Conservation (phyloP, 2,113 vertebrate genomes). For the Misgurnus anguillicaudatus region DNA sequence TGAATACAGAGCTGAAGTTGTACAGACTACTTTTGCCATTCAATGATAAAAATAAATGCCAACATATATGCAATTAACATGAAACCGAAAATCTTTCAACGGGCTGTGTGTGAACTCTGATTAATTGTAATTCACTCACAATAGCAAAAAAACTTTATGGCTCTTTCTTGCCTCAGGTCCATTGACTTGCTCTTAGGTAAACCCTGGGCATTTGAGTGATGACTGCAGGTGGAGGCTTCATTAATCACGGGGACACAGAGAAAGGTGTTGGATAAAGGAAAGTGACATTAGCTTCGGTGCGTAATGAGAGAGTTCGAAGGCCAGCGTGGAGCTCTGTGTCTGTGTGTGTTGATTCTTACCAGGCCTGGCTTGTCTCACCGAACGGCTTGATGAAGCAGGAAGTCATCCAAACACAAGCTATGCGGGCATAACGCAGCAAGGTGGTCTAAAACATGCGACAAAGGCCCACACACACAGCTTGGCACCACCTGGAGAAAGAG, state of each 20-base stretch:
- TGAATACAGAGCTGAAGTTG: too few relatives aligned
- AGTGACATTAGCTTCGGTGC: slow-evolving; percentile 44
- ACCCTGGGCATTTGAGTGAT: slow-evolving; percentile 37
- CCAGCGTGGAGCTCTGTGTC: slow-evolving; percentile 35
- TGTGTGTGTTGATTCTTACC: slow-evolving; percentile 49
- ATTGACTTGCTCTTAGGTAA: slow-evolving; percentile 20
- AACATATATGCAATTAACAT: background rate
- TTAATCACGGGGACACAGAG: slow-evolving; percentile 52
- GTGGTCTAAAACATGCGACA: slow-evolving; percentile 28
- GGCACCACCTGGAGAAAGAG: slow-evolving; percentile 8
- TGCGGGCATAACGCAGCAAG: slow-evolving; percentile 15
- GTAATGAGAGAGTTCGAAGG: slow-evolving; percentile 42
- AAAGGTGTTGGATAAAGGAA: slow-evolving; percentile 53
- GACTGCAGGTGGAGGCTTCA: slow-evolving; percentile 40
- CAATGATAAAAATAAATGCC: too few relatives aligned
- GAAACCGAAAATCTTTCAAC: slow-evolving; percentile 2
- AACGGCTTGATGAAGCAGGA: slow-evolving; percentile 56
- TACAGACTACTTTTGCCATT: too few relatives aligned
- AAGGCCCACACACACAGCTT: slow-evolving; percentile 52
- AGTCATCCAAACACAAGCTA: slow-evolving; percentile 47
- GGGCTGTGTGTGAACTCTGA: background rate
- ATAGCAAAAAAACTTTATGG: background rate
- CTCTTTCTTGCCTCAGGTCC: slow-evolving; percentile 22
- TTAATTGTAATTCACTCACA: slow-evolving; percentile 23
- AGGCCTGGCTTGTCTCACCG: slow-evolving; percentile 49